Conservation (phyloP, 2,797 vertebrate species). For the Pelodytes ibericus region DNA sequence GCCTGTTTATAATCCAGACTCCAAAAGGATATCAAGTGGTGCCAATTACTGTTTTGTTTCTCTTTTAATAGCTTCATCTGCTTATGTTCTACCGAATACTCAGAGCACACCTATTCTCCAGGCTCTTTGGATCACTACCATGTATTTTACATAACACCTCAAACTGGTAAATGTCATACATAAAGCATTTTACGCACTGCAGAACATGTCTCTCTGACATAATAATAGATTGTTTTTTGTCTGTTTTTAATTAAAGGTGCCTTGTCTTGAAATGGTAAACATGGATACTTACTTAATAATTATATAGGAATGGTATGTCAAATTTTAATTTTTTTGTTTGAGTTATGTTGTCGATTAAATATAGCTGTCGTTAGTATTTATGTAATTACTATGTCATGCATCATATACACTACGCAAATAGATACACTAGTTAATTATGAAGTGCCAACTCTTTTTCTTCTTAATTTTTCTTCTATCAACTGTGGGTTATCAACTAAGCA, state of each 20-base stretch:
- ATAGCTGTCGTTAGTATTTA: too few relatives aligned
- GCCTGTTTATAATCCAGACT: background rate
- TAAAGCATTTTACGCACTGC: slow-evolving; percentile 65
- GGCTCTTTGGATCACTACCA: slow-evolving; percentile 67
- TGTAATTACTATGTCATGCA: too few relatives aligned
- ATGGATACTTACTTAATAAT: background rate
- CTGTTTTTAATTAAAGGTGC: slow-evolving; percentile 33
- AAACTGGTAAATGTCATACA: slow-evolving; percentile 22
- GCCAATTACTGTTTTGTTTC: slow-evolving; percentile 56
- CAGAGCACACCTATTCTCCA: slow-evolving; percentile 67
- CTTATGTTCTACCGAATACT: slow-evolving; percentile 66
- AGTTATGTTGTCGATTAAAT: too few relatives aligned
- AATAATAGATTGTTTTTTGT: slow-evolving; percentile 30
- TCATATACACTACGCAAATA: too few relatives aligned
- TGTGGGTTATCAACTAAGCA: too few relatives aligned
- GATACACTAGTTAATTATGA: too few relatives aligned
- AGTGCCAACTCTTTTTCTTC: too few relatives aligned
- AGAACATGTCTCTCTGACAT: slow-evolving; percentile 16
- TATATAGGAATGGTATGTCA: background rate
- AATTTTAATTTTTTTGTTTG: background rate
- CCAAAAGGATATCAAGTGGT: background rate
- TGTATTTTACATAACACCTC: slow-evolving; percentile 47
- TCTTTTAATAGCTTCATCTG: slow-evolving; percentile 61
- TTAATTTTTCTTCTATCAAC: too few relatives aligned
- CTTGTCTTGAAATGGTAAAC: background rate